Base-by-base conservation (phyloP, 2,113 vertebrate species). In the Ondatra zibethicus region DNA sequence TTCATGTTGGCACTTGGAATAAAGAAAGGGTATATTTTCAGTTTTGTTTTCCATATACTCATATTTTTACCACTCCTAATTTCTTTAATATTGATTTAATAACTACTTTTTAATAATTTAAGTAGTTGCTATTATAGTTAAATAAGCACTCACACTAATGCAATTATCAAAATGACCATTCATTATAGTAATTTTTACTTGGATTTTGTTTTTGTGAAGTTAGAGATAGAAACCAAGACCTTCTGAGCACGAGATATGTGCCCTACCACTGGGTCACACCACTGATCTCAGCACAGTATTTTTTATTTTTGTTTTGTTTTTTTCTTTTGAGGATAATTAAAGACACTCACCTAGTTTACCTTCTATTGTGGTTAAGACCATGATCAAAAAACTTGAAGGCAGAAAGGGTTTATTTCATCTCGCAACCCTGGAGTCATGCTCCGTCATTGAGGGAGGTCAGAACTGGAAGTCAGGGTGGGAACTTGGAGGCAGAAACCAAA, bases 11-110 rank as follows among this genome's bases (percentile, higher is more conserved):
- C 80, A 29, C 95, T 87, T 86, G 19, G 47, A 91, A 25, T 45
- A 21, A 91, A 6, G 7, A 47, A 85, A 85, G 21, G 3, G 21
- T 45, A 45, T 66, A 61, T 5, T 76, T 47, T 91, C 77, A 42
- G 47, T 88, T 97, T 88, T 94, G 70, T 94, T 93, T 95, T 70
- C n/a, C 9, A 58, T 23, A n/a, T 70, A 84, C 63, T 65, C 14
- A 31, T 45, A 85, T 85, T 85, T 42, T 86, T 19, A 70, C 3
- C 45, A 68, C 11, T 50, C 47, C 45, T 50, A 68, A 27, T 36
- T 52, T 88, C 21, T 70, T 52, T 68, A 68, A 52, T 63, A 63
- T 39, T 84, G n/a, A 84, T 50, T 33, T 87, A 50, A 50, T 68
- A 68, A 36, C 11, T 68, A 19, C 10, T 21, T 66, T 42, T 33